Evolutionary conservation across 1,140 invertebrate genomes (phyloP).

Genomic region (Semibalanus balanoides): DNA sequence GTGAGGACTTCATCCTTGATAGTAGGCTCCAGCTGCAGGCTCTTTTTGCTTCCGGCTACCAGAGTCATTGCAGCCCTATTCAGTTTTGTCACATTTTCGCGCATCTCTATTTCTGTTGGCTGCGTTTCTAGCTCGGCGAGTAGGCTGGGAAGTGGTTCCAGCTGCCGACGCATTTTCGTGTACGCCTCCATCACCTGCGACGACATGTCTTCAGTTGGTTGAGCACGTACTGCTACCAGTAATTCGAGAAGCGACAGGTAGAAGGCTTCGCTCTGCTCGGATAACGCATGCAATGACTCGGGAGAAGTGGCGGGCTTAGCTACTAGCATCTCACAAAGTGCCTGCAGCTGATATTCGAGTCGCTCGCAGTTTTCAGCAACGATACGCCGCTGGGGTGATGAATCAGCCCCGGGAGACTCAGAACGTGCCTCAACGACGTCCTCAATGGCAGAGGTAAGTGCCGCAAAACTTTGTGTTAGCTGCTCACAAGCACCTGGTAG

Average conservation of each 20-base stretch:
- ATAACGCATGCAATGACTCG: neutral
- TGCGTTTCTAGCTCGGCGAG: neutral
- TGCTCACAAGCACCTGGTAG: neutral
- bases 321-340: neutral
- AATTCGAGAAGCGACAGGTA: neutral
- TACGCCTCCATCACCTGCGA: neutral
- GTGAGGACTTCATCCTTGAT: neutral
- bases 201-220: neutral
- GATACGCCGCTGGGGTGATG: neutral
- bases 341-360: neutral
- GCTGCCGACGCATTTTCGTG: neutral
- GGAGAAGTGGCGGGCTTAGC: neutral
- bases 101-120: neutral
- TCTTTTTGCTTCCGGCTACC: neutral
- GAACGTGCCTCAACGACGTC: neutral
- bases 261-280: neutral
- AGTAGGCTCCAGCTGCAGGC: neutral
- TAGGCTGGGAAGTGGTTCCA: neutral
- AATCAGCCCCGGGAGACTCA: neutral
- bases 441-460: neutral
- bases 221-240: neutral
- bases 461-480: neutral
- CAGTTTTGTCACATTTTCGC: neutral
- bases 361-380: neutral
- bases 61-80: neutral